Percentiles rank a stretch among this genome's conserved stretches.
phyloP scores from a whole-genome alignment of 2,888 invertebrate species.

The Hirtodrosophila alboralis region DNA sequence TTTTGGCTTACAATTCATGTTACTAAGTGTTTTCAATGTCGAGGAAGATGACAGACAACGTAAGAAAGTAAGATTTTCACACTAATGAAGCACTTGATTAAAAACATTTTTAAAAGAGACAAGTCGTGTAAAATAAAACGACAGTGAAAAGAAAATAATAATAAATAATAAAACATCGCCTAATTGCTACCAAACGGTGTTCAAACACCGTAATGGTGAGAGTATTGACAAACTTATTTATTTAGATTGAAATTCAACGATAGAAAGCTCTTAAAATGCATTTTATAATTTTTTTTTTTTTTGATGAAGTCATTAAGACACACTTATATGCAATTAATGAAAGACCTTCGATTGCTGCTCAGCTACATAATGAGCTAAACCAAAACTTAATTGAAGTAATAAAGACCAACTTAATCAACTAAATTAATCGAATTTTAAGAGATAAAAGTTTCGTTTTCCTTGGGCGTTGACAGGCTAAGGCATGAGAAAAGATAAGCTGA shows the following conservation, averaged over 20 bases:
- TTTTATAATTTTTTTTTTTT: too few species aligned
- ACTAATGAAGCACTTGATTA: slow-evolving; percentile 72
- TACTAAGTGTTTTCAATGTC: too few species aligned
- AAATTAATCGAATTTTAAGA: slow-evolving; percentile 17
- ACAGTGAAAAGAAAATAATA: too few species aligned
- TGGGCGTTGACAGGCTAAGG: slow-evolving; percentile 18
- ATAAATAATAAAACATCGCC: too few species aligned
- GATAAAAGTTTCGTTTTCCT: slow-evolving; percentile 11
- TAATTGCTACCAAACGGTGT: too few species aligned
- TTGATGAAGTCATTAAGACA: too few species aligned
- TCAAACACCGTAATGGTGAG: too few species aligned
- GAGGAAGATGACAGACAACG: background rate
- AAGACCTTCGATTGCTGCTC: background rate
- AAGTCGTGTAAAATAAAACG: too few species aligned
- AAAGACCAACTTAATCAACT: slow-evolving; percentile 18
- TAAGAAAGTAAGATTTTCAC: slow-evolving; percentile 8
- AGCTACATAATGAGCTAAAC: slow-evolving; percentile 28
- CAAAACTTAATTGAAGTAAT: slow-evolving; percentile 29
- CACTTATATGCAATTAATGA: slow-evolving; percentile 10
- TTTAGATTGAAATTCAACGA: too few species aligned
- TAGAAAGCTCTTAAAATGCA: too few species aligned
- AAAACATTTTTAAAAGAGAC: slow-evolving; percentile 40
- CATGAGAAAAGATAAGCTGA: slow-evolving; percentile 21
- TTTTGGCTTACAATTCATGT: background rate
- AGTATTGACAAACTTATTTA: too few species aligned